Evolutionary conservation across 2,797 vertebrate genomes (phyloP), one percentile per base, ranked within the genome.

Genomic region (Jordanella pulchra): DNA sequence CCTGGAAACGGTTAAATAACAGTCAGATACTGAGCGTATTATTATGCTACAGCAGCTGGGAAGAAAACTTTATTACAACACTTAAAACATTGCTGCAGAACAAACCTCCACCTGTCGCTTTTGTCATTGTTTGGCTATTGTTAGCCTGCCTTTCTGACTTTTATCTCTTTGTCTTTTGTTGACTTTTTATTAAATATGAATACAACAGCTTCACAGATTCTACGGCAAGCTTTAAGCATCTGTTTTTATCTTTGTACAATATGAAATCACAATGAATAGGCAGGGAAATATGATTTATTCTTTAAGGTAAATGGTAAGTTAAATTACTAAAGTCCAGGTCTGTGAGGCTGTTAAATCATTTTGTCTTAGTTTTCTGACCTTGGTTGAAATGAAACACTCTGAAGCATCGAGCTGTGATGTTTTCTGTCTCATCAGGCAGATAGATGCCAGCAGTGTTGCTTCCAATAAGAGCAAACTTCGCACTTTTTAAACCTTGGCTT

Each of bases 131-230:
- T 55, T 85, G 53, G 77, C 54, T 81, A 6, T 63, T 77, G 28
- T 79, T 81, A 21, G 28, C 47, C 64, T 67, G 45, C 50, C 35
- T 45, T 28, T 55, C 67, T 69, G 51, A 44, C 11, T 12, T 55
- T 35, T 27, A 7, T 42, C 23, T 42, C n/a, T n/a, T 35, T 83
- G 69, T 89, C 73, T 87, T 42, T 77, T 70, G 67, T 84, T 78
- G 73, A 84, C 80, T 92, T 86, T 87, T 79, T 80, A 76, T 77
- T 44, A 83, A 80, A 84, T 86, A 81, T 88, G 75, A 91, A 83
- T 73, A 0, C 87, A 78, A 87, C 88, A 90, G 89, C 85, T 85
- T 94, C 89, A 91, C 90, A 91, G 90, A 91, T 91, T 50, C 71
- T 28, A 5, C n/a, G 65, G 45, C 64, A 65, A 71, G 25, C 25